Conservation (phyloP, 2,888 invertebrate species). For the Drosophila mimetica region DNA sequence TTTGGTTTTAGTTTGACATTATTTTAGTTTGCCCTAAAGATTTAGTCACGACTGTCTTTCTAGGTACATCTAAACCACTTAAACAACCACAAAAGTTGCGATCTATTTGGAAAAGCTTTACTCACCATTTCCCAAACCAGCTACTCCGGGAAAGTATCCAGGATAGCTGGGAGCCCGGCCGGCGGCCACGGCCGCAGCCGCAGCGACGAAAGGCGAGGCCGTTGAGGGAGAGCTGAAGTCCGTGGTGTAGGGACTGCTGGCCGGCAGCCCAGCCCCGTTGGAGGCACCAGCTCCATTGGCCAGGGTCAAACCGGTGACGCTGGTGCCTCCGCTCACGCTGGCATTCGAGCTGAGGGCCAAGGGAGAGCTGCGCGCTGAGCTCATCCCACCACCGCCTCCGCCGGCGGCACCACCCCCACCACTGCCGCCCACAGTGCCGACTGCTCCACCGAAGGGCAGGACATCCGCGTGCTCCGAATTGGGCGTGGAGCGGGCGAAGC, state of each 20-base stretch:
- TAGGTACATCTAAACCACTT: too few relatives aligned
- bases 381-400: conserved; percentile 75
- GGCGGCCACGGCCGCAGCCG: conserved; percentile 77
- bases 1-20: too few relatives aligned
- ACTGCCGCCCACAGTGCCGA: conserved; percentile 56
- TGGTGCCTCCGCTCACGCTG: conserved; percentile 75
- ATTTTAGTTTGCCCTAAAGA: too few relatives aligned
- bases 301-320: conserved; percentile 76
- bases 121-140: conserved; percentile 81
- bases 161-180: conserved; percentile 81
- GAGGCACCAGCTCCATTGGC: conserved; percentile 79
- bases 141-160: conserved; percentile 82
- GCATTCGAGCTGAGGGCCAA: conserved; percentile 82
- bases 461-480: conserved; percentile 81
- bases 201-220: conserved; percentile 82
- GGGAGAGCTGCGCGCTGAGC: conserved; percentile 83
- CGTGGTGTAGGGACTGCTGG: conserved; percentile 83
- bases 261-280: conserved; percentile 80
- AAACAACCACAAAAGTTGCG: too few relatives aligned
- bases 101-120: conserved; percentile 28
- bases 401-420: conserved; percentile 61
- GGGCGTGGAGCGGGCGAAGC: conserved; percentile 83
- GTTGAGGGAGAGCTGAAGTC: conserved; percentile 83
- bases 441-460: conserved; percentile 74
- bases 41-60: too few relatives aligned